phyloP scores from a whole-genome alignment of 2,888 invertebrate species.

The Colostygia pectinataria region DNA sequence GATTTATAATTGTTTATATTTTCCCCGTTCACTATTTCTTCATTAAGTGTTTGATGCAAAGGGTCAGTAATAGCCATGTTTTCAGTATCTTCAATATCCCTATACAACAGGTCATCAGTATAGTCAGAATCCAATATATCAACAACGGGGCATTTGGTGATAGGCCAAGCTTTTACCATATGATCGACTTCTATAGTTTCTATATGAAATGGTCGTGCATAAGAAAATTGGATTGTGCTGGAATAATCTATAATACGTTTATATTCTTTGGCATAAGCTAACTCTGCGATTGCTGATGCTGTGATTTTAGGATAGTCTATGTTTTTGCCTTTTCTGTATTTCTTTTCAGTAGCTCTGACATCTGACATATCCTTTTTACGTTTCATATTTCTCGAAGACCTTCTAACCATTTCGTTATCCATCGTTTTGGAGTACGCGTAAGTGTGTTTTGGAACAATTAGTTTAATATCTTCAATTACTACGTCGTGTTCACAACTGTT shows the following conservation, averaged over 20 bases:
- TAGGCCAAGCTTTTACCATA: slow-evolving; percentile 60
- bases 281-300: slow-evolving; percentile 40
- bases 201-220: slow-evolving; percentile 63
- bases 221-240: slow-evolving; percentile 68
- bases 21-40: slow-evolving; percentile 59
- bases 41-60: slow-evolving; percentile 53
- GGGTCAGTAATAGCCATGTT: slow-evolving; percentile 42
- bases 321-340: slow-evolving; percentile 67
- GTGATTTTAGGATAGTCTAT: slow-evolving; percentile 64
- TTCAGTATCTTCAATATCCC: slow-evolving; percentile 35
- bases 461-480: slow-evolving; percentile 2
- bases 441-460: slow-evolving; percentile 6
- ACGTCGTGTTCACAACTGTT: neutral
- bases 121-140: slow-evolving; percentile 31
- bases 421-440: neutral
- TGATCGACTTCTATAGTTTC: slow-evolving; percentile 57
- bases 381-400: slow-evolving; percentile 49
- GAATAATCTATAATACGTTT: slow-evolving; percentile 60
- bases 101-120: slow-evolving; percentile 46
- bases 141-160: slow-evolving; percentile 34
- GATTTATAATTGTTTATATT: slow-evolving; percentile 42
- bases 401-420: neutral
- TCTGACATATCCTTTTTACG: slow-evolving; percentile 57
- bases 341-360: slow-evolving; percentile 46
- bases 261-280: slow-evolving; percentile 60